These are phyloP conservation scores for Dicrurus megarhynchus DNA, from an alignment of 2,113 vertebrate species.

Conservation along the genomic window DNA sequence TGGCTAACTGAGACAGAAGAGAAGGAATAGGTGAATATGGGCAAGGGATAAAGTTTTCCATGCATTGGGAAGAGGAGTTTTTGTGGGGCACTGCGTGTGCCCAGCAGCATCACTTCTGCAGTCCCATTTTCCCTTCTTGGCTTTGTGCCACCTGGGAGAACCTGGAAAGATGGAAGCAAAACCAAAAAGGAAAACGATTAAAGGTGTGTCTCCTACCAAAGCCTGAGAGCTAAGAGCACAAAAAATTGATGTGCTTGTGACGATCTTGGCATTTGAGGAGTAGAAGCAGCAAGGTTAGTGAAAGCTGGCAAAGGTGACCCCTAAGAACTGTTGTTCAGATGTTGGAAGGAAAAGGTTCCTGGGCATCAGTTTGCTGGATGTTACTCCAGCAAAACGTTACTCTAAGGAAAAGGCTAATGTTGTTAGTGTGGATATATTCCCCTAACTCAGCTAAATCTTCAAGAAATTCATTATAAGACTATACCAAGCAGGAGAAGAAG, in stretches of 20 bases:
- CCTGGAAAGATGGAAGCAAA: neutral
- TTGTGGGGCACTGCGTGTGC: fast-evolving
- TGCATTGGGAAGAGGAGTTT: neutral
- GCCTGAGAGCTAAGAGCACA: neutral
- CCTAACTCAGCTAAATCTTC: neutral
- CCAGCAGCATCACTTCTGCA: neutral
- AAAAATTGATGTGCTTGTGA: neutral
- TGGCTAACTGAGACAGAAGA: neutral
- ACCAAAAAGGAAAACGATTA: neutral
- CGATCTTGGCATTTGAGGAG: neutral
- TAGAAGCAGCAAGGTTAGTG: neutral
- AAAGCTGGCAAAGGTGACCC: neutral
- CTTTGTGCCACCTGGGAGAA: neutral
- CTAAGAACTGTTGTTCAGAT: neutral
- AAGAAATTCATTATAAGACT: neutral
- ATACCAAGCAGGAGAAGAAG: neutral
- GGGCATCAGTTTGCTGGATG: neutral
- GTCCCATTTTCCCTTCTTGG: neutral
- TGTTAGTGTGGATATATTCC: neutral
- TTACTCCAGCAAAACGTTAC: neutral
- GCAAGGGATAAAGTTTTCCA: neutral
- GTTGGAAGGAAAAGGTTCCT: neutral
- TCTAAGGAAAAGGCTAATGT: neutral
- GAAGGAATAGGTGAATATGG: neutral
- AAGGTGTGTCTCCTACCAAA: neutral